phyloP scores from a whole-genome alignment of 2,797 vertebrate genomes.

The Streptopelia turtur region DNA sequence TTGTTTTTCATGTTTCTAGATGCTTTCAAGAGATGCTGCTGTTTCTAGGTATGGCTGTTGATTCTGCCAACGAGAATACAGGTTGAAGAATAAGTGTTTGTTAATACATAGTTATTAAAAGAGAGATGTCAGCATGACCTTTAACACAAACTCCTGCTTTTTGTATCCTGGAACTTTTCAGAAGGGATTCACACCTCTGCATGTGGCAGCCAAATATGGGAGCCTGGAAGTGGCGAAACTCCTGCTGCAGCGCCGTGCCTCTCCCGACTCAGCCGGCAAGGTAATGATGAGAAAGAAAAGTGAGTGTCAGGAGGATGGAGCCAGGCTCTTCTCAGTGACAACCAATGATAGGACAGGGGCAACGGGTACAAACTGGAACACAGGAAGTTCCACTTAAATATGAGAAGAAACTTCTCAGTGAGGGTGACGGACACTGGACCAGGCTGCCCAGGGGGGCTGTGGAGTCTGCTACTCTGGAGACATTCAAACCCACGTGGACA shows the following conservation, averaged over 20 bases:
- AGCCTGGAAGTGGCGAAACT: constrained; percentile 96
- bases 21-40: not conserved
- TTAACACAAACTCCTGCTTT: not conserved
- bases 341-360: no score
- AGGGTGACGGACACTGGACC: no score
- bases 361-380: no score
- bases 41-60: fast-evolving
- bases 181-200: constrained; percentile 98
- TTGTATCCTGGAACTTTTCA: constrained; percentile 66
- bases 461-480: no score
- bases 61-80: not conserved
- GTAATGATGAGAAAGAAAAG: constrained; percentile 65
- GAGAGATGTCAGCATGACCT: not conserved
- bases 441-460: no score
- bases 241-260: constrained; percentile 89
- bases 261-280: constrained; percentile 92
- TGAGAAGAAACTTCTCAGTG: no score
- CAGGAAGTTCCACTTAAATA: no score
- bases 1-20: not conserved
- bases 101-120: not conserved
- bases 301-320: no score
- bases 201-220: constrained; percentile 96
- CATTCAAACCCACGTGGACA: no score
- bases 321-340: no score
- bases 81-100: not conserved